A percentile compares a stretch with the other conserved stretches of the same genome.
Conservation (phyloP, 2,888 invertebrate genomes). For the Scaptomyza polygonia region DNA sequence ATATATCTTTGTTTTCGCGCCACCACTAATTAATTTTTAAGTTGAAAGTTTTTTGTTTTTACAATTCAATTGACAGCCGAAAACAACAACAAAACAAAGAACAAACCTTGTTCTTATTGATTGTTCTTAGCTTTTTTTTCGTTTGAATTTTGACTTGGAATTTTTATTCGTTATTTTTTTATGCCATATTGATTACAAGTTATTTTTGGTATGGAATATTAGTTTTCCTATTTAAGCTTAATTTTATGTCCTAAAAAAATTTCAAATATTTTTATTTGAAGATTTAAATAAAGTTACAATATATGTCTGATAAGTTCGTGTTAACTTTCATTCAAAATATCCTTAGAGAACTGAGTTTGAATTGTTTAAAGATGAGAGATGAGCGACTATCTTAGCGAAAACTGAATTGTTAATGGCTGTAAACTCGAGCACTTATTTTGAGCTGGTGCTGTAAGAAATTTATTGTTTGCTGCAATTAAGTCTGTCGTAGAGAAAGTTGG, state of each 20-base stretch:
- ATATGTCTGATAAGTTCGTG: too few species aligned
- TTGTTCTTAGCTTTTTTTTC: neutral
- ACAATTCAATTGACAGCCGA: neutral
- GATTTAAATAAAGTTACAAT: too few species aligned
- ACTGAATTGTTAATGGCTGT: neutral
- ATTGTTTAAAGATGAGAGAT: too few species aligned
- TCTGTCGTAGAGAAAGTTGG: conserved; percentile 3
- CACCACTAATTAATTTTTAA: conserved; percentile 21
- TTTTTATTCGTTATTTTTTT: too few species aligned
- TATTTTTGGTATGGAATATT: too few species aligned
- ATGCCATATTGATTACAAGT: too few species aligned
- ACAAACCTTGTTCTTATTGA: neutral
- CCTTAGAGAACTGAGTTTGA: too few species aligned
- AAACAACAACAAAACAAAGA: neutral
- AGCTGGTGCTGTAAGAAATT: neutral
- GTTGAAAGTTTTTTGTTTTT: neutral
- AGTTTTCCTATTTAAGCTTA: too few species aligned
- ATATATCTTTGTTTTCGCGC: conserved; percentile 5
- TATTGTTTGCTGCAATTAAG: conserved; percentile 11
- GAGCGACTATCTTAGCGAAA: neutral
- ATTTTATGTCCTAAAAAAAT: too few species aligned
- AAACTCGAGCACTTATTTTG: neutral
- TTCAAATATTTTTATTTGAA: too few species aligned
- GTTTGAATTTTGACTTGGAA: neutral
- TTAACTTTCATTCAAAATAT: too few species aligned